A percentile compares a stretch with the other conserved stretches of the same genome.
These are phyloP conservation scores for Coregonus clupeaformis DNA, from an alignment of 2,113 vertebrate species.

Conservation along the genomic window DNA sequence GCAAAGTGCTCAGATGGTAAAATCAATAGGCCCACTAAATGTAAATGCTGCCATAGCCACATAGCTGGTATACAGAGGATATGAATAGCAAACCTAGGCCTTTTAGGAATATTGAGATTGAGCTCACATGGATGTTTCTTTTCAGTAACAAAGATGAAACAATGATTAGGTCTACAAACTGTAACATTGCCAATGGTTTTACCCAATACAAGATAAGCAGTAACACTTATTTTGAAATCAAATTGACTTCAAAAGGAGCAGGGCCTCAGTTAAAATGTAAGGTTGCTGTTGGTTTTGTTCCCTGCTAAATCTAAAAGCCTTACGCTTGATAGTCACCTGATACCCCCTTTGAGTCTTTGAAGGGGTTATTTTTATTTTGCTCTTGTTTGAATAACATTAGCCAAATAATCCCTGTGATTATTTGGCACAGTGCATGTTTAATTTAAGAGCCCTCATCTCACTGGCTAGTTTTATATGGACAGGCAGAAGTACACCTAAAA, in stretches of 20 bases:
- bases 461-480: too few species aligned
- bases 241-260: not conserved
- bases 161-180: conserved; percentile 1
- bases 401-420: too few species aligned
- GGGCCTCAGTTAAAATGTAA: not conserved
- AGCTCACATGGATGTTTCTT: conserved; percentile 31
- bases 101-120: conserved; percentile 24
- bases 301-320: too few species aligned
- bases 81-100: not conserved
- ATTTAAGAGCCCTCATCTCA: too few species aligned
- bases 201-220: not conserved
- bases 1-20: conserved; percentile 48
- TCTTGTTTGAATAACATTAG: too few species aligned
- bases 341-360: too few species aligned
- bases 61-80: conserved; percentile 1
- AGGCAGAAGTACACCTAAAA: too few species aligned
- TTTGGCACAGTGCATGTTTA: too few species aligned
- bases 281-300: not conserved
- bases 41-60: conserved; percentile 66
- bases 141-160: conserved; percentile 21
- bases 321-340: too few species aligned
- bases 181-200: not conserved
- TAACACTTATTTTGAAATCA: not conserved
- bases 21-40: conserved; percentile 59
- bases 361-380: too few species aligned